These are phyloP conservation scores for Drosophila tristis DNA, from an alignment of 1,140 invertebrate genomes.

Conservation along the genomic window DNA sequence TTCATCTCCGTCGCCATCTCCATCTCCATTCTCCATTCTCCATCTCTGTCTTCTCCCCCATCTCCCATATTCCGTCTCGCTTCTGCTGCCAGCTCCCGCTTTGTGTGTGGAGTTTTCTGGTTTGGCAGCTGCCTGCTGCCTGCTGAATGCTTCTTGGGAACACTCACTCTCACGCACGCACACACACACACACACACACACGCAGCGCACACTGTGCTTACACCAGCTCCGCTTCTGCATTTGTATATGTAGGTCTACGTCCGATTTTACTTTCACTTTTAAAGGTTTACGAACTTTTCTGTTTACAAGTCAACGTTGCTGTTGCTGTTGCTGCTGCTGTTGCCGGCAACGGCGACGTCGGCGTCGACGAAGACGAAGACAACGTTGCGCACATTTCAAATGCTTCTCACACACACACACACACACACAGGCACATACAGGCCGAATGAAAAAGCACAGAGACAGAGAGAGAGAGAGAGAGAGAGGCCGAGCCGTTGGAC, in stretches of 20 bases:
- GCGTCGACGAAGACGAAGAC: constrained; percentile 28
- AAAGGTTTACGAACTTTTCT: constrained; percentile 84
- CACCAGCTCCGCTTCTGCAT: constrained; percentile 38
- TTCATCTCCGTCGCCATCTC: neutral
- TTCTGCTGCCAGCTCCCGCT: neutral
- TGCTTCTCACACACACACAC: constrained; percentile 27
- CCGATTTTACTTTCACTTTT: constrained; percentile 84
- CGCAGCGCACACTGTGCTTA: neutral
- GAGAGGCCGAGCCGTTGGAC: neutral
- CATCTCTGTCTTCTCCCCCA: neutral
- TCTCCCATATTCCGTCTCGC: neutral
- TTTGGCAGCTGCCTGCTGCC: constrained; percentile 63
- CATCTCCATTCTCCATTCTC: neutral
- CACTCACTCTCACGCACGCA: constrained; percentile 35
- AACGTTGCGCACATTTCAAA: constrained; percentile 46
- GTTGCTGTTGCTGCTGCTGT: constrained; percentile 2
- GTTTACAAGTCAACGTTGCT: constrained; percentile 78
- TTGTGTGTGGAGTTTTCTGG: constrained; percentile 59
- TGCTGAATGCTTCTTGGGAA: constrained; percentile 53
- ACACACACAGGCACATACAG: too few species aligned
- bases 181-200: constrained; percentile 7
- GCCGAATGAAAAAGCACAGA: neutral
- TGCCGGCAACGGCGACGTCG: constrained; percentile 19
- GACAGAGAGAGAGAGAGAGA: constrained; percentile 11
- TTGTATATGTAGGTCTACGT: constrained; percentile 84